Percentiles rank a stretch among this genome's conserved stretches.
These are phyloP conservation scores for Turnix velox DNA, from an alignment of 2,113 vertebrate genomes.

Conservation along the genomic window DNA sequence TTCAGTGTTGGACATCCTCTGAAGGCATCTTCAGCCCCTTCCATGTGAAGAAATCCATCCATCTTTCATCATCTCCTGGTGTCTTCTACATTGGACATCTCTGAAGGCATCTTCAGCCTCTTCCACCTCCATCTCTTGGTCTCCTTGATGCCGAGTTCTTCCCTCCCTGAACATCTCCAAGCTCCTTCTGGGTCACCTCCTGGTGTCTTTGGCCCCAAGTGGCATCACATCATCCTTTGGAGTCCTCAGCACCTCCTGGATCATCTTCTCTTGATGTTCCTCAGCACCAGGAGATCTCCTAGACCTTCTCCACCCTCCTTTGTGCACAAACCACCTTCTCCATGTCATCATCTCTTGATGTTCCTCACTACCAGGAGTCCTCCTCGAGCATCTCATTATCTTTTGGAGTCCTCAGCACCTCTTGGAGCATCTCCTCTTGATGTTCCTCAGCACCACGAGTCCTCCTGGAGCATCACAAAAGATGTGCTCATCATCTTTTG, in stretches of 20 bases:
- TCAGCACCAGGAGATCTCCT: background rate
- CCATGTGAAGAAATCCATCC: fast-evolving
- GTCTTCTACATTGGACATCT: background rate
- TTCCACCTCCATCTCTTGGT: background rate
- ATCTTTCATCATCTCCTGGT: background rate
- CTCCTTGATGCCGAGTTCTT: background rate
- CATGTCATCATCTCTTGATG: too few relatives aligned
- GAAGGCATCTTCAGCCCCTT: background rate
- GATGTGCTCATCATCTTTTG: background rate
- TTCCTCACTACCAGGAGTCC: too few relatives aligned
- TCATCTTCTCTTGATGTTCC: background rate
- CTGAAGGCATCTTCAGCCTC: background rate
- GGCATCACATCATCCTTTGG: too few relatives aligned
- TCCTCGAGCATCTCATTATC: too few relatives aligned
- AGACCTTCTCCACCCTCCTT: background rate
- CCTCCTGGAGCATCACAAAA: too few relatives aligned
- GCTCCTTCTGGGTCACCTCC: background rate
- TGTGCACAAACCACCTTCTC: too few relatives aligned
- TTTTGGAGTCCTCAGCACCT: too few relatives aligned
- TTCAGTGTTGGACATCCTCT: fast-evolving
- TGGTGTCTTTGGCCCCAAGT: background rate
- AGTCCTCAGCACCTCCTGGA: too few relatives aligned
- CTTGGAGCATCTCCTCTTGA: too few relatives aligned
- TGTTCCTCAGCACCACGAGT: too few relatives aligned
- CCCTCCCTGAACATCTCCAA: background rate